Evolutionary conservation across 2,888 invertebrate genomes (phyloP).

Genomic region (Drosophila pegasa): DNA sequence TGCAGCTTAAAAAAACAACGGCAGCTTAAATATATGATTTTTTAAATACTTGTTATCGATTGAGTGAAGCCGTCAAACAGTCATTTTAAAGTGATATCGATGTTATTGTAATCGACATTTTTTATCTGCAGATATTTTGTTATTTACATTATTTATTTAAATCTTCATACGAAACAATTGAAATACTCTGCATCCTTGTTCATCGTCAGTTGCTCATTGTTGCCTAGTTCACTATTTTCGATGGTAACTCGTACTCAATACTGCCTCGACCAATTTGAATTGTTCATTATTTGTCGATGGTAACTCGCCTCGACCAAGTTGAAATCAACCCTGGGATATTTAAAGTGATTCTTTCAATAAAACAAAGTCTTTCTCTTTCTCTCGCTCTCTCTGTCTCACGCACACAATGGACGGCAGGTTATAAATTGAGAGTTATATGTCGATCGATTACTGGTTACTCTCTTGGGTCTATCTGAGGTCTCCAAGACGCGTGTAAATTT

Average conservation of each 20-base stretch:
- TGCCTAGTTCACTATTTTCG: too few relatives aligned
- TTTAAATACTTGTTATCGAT: too few relatives aligned
- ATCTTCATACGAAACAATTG: not conserved
- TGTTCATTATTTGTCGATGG: too few relatives aligned
- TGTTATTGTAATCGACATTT: not conserved
- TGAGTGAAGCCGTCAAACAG: not conserved
- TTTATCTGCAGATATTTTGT: not conserved
- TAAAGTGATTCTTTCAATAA: not conserved
- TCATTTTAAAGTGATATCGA: not conserved
- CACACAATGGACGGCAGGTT: not conserved
- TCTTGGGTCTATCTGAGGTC: conserved; percentile 8
- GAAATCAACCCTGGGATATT: conserved; percentile 8
- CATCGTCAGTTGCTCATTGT: not conserved
- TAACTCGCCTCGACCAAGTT: not conserved
- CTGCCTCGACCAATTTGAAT: not conserved
- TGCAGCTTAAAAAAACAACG: too few relatives aligned
- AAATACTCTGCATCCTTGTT: not conserved
- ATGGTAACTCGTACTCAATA: not conserved
- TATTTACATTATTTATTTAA: not conserved
- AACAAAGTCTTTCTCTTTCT: not conserved
- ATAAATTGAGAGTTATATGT: conserved; percentile 41
- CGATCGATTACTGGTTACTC: conserved; percentile 29
- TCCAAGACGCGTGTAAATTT: conserved; percentile 30
- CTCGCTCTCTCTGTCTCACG: not conserved
- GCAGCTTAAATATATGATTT: too few relatives aligned